Base-by-base conservation (phyloP, 2,797 vertebrate species). In the Austrolebias charrua region DNA sequence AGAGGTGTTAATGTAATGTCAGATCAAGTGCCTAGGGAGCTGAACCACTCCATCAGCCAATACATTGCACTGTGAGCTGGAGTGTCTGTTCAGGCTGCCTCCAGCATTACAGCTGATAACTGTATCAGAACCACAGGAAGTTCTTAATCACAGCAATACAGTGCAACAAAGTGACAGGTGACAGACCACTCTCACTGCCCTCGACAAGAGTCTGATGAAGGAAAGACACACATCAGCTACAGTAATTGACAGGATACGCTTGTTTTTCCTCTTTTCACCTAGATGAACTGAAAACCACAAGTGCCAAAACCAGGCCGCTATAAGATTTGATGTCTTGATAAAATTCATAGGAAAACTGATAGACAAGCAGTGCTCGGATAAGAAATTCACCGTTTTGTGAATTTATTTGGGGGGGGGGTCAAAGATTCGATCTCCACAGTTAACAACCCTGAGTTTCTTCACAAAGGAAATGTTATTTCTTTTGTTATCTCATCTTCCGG, bases 71-170 rank as follows among this genome's bases (percentile, higher is more conserved):
- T 62, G 76, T 51, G 58, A 82, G 69, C 70, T 67, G 77, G 71
- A 77, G 76, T 82, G 72, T 55, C 60, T 80, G 64, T 66, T 70
- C 80, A 63, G 69, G 79, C 79, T 64, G 76, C 71, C 81, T 60
- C 72, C 59, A 79, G 79, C 72, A 69, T 78, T 78, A 67, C 63
- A 46, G 49, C 73, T 77, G 80, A 81, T 79, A 80, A 77, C 81
- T 74, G 69, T 72, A 72, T 67, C 76, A 59, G 48, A 63, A 65
- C 66, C 66, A 49, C 63, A 57, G 56, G 63, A 79, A 46, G 65
- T 64, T 68, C 77, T 81, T 87, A 76, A 86, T 88, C 78, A 78
- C 59, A 49, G 72, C 78, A 75, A 82, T 76, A 63, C 59, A 82
- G 77, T 45, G n/a, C 4, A 65, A 77, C 58, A 46, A 75, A 82